Conservation (phyloP, 1,140 invertebrate genomes). For the Solenopsis invicta region DNA sequence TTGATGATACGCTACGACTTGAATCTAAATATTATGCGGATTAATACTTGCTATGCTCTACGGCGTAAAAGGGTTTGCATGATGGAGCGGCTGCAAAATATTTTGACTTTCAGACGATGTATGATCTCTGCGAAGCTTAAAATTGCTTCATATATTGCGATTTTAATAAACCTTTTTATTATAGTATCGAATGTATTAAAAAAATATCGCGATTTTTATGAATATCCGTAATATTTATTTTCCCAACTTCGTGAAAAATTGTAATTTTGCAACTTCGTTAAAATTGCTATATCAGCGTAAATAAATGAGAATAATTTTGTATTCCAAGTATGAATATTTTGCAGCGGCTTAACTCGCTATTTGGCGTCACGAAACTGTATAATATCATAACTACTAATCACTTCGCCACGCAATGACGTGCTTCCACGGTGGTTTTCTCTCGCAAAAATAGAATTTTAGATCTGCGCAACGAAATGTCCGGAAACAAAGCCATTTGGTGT, state of each 20-base stretch:
- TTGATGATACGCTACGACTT: background rate
- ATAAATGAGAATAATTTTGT: conserved; percentile 17
- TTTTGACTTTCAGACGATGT: conserved; percentile 14
- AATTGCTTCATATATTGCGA: conserved; percentile 7
- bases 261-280: background rate
- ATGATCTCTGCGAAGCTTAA: background rate
- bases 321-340: conserved; percentile 26
- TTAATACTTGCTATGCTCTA: conserved; percentile 15
- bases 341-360: background rate
- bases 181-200: background rate
- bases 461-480: background rate
- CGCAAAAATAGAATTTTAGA: conserved; percentile 55
- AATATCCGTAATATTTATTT: conserved; percentile 7
- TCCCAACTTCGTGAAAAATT: background rate
- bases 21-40: conserved; percentile 51
- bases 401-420: background rate
- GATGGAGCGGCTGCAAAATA: conserved; percentile 7
- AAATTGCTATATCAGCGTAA: background rate
- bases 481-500: conserved; percentile 9
- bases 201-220: conserved; percentile 19
- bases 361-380: background rate
- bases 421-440: background rate
- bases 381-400: conserved; percentile 20
- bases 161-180: conserved; percentile 6
- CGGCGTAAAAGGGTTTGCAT: background rate